Evolutionary conservation across 2,797 vertebrate species (phyloP).

Genomic region (Pteropus rufus): DNA sequence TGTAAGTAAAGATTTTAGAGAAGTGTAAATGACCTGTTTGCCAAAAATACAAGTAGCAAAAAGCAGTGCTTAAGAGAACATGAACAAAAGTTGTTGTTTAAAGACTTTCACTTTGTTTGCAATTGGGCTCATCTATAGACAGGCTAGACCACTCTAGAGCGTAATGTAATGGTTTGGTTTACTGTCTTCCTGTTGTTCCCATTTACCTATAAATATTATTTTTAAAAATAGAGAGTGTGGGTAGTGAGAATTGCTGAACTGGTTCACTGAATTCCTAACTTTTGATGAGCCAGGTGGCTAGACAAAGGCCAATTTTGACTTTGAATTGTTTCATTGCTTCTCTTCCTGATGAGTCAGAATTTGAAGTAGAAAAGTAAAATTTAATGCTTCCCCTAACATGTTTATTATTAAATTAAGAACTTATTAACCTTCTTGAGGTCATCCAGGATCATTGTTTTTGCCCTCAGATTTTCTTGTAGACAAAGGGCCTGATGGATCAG

Average conservation of each 20-base stretch:
- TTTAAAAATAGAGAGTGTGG: not conserved
- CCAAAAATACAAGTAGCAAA: not conserved
- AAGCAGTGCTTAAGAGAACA: not conserved
- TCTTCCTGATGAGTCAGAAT: not conserved
- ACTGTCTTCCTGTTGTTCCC: not conserved
- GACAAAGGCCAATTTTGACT: not conserved
- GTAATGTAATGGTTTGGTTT: not conserved
- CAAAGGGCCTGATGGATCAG: conserved; percentile 10
- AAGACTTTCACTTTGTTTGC: not conserved
- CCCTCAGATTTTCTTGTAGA: not conserved
- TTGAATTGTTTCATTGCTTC: not conserved
- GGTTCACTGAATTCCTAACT: not conserved
- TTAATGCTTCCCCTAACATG: conserved; percentile 26
- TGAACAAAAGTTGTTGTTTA: not conserved
- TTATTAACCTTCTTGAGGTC: not conserved
- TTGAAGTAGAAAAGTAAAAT: conserved; percentile 23
- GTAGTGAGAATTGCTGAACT: not conserved
- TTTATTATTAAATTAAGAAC: not conserved
- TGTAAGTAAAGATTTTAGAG: not conserved
- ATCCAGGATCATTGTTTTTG: not conserved
- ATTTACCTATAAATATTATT: not conserved
- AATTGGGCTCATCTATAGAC: not conserved
- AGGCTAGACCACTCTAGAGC: not conserved
- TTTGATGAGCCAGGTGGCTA: not conserved
- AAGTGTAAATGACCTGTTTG: not conserved